phyloP scores from a whole-genome alignment of 23 tunicate species.

The Styela plicata region DNA sequence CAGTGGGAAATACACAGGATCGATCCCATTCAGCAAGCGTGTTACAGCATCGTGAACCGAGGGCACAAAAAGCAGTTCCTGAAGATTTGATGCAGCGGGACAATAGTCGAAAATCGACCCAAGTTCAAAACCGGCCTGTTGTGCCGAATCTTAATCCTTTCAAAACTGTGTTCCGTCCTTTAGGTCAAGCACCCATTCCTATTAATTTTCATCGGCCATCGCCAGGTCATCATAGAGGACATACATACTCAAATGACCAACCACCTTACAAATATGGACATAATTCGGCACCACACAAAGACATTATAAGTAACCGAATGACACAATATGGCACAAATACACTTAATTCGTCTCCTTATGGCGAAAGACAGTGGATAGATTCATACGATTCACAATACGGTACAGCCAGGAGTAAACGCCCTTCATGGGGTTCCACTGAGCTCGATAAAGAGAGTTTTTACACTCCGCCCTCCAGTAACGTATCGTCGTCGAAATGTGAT shows the following conservation, averaged over 20 bases:
- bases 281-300: no score
- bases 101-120: background rate
- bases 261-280: background rate
- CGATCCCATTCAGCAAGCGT: conserved; percentile 16
- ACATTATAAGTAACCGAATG: background rate
- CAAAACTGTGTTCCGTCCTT: background rate
- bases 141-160: background rate
- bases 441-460: conserved; percentile 6
- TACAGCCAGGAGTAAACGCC: conserved; percentile 23
- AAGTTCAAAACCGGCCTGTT: background rate
- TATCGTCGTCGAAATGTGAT: background rate
- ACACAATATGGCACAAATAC: background rate
- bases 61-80: background rate
- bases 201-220: conserved; percentile 9
- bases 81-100: background rate
- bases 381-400: conserved; percentile 20
- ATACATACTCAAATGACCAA: conserved; percentile 16
- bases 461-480: conserved; percentile 17
- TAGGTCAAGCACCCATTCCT: background rate
- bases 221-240: conserved; percentile 1
- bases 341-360: conserved; percentile 1
- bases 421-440: conserved; percentile 28
- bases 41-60: background rate
- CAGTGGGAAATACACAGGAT: background rate
- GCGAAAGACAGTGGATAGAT: conserved; percentile 26